Evolutionary conservation across 2,113 vertebrate genomes (phyloP).

Genomic region (Bolborhynchus lineola): DNA sequence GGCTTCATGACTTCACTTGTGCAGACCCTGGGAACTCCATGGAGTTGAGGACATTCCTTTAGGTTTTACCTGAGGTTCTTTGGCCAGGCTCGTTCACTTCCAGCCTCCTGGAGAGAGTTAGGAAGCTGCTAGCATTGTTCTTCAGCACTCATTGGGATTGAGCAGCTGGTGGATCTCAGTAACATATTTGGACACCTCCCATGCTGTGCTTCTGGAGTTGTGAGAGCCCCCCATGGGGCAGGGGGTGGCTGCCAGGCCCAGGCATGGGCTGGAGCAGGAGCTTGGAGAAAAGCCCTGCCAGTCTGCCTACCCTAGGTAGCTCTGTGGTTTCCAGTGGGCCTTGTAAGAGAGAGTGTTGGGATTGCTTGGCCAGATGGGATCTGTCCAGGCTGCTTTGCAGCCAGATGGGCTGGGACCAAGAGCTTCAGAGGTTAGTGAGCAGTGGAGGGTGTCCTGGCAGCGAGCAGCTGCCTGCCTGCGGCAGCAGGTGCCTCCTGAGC

Average conservation of each 20-base stretch:
- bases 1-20: neutral
- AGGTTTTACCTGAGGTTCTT: neutral
- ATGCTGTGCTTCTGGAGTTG: neutral
- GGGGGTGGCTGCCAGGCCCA: neutral
- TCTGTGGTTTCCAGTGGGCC: neutral
- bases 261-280: neutral
- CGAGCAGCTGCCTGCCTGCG: neutral
- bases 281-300: neutral
- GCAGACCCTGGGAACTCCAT: neutral
- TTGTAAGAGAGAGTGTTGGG: neutral
- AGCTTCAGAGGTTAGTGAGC: neutral
- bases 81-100: neutral
- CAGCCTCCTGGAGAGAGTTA: neutral
- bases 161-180: neutral
- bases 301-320: neutral
- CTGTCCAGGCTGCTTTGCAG: neutral
- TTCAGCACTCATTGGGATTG: neutral
- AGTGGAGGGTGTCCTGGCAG: neutral
- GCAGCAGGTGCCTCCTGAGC: neutral
- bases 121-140: neutral
- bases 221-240: neutral
- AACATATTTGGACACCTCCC: rapidly evolving
- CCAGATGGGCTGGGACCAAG: rapidly evolving
- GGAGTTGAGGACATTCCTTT: neutral
- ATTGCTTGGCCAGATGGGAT: neutral